Evolutionary conservation across 2,797 vertebrate genomes (phyloP).

Genomic region (Hemitrygon akajei): DNA sequence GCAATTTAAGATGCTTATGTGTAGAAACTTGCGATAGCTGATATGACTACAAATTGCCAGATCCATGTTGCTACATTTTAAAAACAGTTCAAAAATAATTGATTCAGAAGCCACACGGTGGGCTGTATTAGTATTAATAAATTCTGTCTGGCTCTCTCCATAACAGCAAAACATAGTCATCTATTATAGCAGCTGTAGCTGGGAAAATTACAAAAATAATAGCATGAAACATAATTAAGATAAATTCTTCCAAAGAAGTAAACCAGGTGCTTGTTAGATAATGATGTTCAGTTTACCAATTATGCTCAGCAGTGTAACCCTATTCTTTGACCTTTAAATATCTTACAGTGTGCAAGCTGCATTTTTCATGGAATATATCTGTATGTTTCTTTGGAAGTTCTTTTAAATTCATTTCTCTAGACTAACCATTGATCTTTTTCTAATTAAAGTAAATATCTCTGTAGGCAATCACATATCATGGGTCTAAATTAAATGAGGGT

Average conservation of each 20-base stretch:
- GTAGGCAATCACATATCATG: neutral
- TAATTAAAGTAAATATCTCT: neutral
- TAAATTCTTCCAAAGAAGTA: neutral
- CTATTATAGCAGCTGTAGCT: neutral
- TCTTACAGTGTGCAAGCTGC: neutral
- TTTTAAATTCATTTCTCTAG: neutral
- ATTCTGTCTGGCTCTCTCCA: neutral
- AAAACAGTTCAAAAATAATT: conserved; percentile 19
- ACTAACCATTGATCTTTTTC: neutral
- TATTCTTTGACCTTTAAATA: conserved; percentile 11
- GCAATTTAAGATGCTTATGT: neutral
- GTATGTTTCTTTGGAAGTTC: neutral
- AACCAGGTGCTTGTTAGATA: neutral
- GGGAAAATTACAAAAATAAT: neutral
- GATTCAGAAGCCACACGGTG: neutral
- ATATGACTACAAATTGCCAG: neutral
- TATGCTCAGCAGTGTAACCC: neutral
- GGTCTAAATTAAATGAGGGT: neutral
- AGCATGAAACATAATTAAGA: neutral
- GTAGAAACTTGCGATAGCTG: neutral
- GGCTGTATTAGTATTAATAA: conserved; percentile 25
- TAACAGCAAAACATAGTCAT: neutral
- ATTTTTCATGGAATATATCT: neutral
- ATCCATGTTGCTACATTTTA: neutral
- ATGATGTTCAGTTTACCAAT: conserved; percentile 6